phyloP scores from a whole-genome alignment of 2,113 vertebrate genomes.

The Empidonax alnorum region DNA sequence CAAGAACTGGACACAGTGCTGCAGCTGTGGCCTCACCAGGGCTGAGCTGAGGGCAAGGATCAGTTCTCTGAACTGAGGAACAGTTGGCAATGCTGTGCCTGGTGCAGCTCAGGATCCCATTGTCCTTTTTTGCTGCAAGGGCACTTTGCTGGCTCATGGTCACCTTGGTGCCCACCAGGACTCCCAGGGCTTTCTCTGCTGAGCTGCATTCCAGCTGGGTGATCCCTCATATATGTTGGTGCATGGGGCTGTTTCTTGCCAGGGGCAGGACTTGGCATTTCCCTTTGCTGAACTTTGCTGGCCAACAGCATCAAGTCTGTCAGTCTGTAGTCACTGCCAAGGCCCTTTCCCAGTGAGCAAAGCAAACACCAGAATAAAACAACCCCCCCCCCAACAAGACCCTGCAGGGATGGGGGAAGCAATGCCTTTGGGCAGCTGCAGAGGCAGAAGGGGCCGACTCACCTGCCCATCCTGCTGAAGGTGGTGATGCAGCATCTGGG shows the following conservation, averaged over 20 bases:
- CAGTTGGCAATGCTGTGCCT: neutral
- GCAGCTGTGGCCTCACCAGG: neutral
- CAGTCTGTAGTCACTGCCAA: neutral
- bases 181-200: neutral
- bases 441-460: neutral
- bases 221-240: neutral
- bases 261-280: neutral
- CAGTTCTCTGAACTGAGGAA: neutral
- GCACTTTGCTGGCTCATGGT: neutral
- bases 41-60: neutral
- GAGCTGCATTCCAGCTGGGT: neutral
- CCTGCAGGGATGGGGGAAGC: neutral
- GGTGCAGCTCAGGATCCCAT: neutral
- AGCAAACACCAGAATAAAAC: neutral
- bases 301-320: neutral
- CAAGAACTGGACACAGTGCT: neutral
- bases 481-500: constrained; percentile 93
- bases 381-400: neutral
- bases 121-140: neutral
- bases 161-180: neutral
- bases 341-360: neutral
- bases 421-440: no score
- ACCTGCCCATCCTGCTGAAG: constrained; percentile 82
- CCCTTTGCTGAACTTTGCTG: neutral
- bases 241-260: neutral